Base-by-base conservation (phyloP, 2,113 vertebrate species). In the Gambusia affinis region DNA sequence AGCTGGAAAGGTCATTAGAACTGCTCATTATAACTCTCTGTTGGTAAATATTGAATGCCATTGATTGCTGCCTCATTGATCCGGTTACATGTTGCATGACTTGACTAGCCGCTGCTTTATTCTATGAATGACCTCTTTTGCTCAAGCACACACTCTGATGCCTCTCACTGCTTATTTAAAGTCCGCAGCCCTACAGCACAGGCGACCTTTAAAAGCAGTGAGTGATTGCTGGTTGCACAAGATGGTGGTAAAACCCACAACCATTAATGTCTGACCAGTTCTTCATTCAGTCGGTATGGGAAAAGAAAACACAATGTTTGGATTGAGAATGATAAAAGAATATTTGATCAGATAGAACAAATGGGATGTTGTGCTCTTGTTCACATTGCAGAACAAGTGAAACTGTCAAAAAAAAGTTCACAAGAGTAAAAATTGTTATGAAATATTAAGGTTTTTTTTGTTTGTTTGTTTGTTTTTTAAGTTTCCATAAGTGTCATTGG, bases 191-290 rank as follows among this genome's bases (percentile, higher is more conserved):
- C 29, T 3, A 47, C 39, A 75, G 31, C n/a, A 12, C 66, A 42
- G 54, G 69, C 83, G 80, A 87, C 76, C 87, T 87, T 85, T 81
- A 67, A 80, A 71, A 64, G 57, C 65, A 64, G 73, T 67, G 66
- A 64, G 73, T 73, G 83, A 81, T 83, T 65, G 64, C 66, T 78
- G 12, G 54, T 79, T 64, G 64, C 67, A 28, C 60, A 0, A 63
- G 77, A 72, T n/a, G 19, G 17, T 35, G 51, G 27, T 54, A 61
- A 60, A 73, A 75, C 73, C 69, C 79, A 60, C 24, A 8, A 74
- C 19, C 42, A 33, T 64, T 47, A 37, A 67, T n/a, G 54, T 37
- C 0, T 4, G 24, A 67, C 31, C 44, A 65, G 72, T 17, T 35
- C 51, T 84, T 65, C 60, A 4, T 75, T 73, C 74, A 75, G 1